Conservation (phyloP, 2,888 invertebrate genomes). For the Mythimna ferrago region DNA sequence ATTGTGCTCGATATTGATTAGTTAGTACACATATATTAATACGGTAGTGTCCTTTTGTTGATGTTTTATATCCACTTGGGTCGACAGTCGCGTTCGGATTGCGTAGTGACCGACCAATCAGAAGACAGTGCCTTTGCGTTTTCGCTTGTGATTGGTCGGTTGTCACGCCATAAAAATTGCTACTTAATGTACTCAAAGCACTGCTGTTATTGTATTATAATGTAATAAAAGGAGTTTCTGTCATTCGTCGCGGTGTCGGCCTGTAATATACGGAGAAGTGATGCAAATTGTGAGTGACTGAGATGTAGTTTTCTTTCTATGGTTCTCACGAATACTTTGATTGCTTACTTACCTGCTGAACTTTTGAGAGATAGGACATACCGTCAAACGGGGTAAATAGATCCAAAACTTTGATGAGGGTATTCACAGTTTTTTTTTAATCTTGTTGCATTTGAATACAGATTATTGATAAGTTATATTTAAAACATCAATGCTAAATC, state of each 20-base stretch:
- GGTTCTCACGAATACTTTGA: conserved; percentile 39
- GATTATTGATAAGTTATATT: too few species aligned
- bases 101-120: conserved; percentile 52
- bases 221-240: conserved; percentile 50
- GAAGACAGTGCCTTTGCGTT: conserved; percentile 36
- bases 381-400: too few species aligned
- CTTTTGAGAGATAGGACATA: not conserved
- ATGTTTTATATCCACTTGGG: conserved; percentile 71
- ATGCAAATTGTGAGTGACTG: conserved; percentile 61
- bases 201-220: conserved; percentile 66
- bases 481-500: too few species aligned
- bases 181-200: conserved; percentile 64
- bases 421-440: too few species aligned
- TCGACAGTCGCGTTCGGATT: conserved; percentile 60
- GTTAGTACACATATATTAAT: conserved; percentile 73
- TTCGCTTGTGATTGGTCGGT: conserved; percentile 54
- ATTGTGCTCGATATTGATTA: conserved; percentile 75
- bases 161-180: conserved; percentile 57
- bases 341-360: conserved; percentile 32
- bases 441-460: too few species aligned
- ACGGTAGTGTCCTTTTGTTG: conserved; percentile 74
- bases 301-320: conserved; percentile 49
- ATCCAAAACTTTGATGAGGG: too few species aligned
- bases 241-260: conserved; percentile 59
- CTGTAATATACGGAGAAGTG: conserved; percentile 57